phyloP scores from a whole-genome alignment of 2,113 vertebrate species.

The Rynchops niger region DNA sequence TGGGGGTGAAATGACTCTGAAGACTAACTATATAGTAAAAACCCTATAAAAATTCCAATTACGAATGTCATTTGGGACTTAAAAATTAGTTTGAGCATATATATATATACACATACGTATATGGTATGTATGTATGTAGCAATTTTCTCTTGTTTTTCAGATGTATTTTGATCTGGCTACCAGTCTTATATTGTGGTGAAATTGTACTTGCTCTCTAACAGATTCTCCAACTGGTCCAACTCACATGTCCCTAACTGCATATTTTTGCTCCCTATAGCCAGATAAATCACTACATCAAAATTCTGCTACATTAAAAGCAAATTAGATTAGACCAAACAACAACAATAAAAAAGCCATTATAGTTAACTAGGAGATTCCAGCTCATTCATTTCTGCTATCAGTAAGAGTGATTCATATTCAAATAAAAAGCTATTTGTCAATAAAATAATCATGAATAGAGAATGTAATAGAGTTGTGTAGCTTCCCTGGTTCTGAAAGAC shows the following conservation, averaged over 20 bases:
- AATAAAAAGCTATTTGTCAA: neutral
- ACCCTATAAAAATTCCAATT: neutral
- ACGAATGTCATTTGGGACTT: neutral
- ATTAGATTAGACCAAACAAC: neutral
- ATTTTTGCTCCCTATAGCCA: neutral
- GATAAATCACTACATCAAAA: neutral
- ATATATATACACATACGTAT: accelerated
- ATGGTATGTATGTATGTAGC: neutral
- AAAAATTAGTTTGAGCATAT: neutral
- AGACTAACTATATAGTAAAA: neutral
- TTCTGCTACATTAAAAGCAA: neutral
- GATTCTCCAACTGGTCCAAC: neutral
- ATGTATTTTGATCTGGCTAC: neutral
- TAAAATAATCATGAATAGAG: neutral
- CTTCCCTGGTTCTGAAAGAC: neutral
- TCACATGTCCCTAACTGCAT: neutral
- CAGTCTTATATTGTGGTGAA: neutral
- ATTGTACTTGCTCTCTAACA: neutral
- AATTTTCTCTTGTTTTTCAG: neutral
- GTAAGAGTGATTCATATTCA: neutral
- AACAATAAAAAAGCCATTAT: neutral
- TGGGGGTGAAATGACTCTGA: neutral
- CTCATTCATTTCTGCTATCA: neutral
- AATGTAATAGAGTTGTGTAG: neutral
- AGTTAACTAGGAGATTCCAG: neutral